Base-by-base conservation (phyloP, 1,140 invertebrate species). In the Mamestra configurata region DNA sequence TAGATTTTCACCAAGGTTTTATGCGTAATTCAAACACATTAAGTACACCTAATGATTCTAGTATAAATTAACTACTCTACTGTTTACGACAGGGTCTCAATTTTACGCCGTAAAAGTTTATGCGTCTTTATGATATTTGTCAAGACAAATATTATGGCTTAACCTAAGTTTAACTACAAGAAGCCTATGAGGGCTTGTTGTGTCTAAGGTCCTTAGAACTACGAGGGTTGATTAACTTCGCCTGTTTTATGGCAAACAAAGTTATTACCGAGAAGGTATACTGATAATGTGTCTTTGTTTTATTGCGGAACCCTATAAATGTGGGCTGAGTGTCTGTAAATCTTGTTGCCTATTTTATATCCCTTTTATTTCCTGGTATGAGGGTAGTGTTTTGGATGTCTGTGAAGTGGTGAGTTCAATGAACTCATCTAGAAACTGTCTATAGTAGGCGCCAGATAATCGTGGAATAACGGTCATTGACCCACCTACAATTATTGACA, bases 241-340 rank as follows among this genome's bases (percentile, higher is more conserved):
- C 35, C 10, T 24, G 15, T 22, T 66, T 40, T 11, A 20, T 40
- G 35, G 31, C 59, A 64, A 37, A 31, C 31, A 10, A 64, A 40
- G 18, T 66, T 66, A 59, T 31, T 15, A 55, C 18, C 55, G 8
- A 59, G 10, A 8, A n/a, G n/a, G n/a, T 66, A 40, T 20, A 13
- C 35, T 20, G 18, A 40, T 66, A 66, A 66, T 40, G 61, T 40
- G 40, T 66, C 35, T 40, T 66, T 40, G 61, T 66, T 66, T 66
- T 66, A 66, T 66, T 66, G 40, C 10, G 35, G 10, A 66, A 40
- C 61, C 18, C 10, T 57, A 24, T 27, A 49, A 49, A 49, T 49
- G 43, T 49, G 15, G 43, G 43, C 4, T 49, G 43, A 49, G 43
- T 15, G 43, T 49, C 13, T 49, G 43, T 49, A 49, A 49, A 49